Base-by-base conservation (phyloP, 2,888 invertebrate species). In the Hirudinaria manillensis region DNA sequence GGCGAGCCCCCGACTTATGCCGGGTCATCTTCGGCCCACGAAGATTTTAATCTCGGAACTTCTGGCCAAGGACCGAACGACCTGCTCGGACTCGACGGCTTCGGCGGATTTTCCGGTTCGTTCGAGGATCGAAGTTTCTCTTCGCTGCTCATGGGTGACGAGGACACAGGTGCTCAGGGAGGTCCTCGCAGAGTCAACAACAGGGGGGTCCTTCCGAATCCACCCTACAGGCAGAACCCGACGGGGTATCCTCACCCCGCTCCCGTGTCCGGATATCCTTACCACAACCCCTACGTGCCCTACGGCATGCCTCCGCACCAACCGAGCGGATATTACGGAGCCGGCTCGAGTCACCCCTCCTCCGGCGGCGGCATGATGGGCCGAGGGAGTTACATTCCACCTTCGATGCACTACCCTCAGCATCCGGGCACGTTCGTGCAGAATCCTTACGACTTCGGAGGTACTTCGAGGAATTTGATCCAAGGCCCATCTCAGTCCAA, bases 41-140 rank as follows among this genome's bases (percentile, higher is more conserved):
- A 38, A 1, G 73, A 61, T 45, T 73, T 73, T 24, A n/a, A 32
- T 16, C 38, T 61, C n/a, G 51, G 53, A 16, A n/a, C 61, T 21
- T 27, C 51, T 13, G 38, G 27, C n/a, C 34, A 65, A 29, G 13
- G 53, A 10, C 21, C 29, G 29, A 74, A 45, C 38, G 67, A 66
- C 27, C 65, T 61, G 16, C 38, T 74, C 65, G 74, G 74, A 2
- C 53, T 74, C 55, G 74, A 74, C 7, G 56, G 66, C 29, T 75
- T 75, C 45, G 38, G 45, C 16, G 38, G 38, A 24, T 73, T 73
- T 55, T 27, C 27, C 10, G 56, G 34, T 55, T 36, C 73, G 19
- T 75, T 72, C 21, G 75, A 75, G 16, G 72, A 75, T 27, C 72
- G 72, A 0, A 61, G 71, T 34, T 75, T 75, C 36, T 75, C 75